Evolutionary conservation across 1,140 invertebrate genomes (phyloP).

Genomic region (Drosophila tropicalis): DNA sequence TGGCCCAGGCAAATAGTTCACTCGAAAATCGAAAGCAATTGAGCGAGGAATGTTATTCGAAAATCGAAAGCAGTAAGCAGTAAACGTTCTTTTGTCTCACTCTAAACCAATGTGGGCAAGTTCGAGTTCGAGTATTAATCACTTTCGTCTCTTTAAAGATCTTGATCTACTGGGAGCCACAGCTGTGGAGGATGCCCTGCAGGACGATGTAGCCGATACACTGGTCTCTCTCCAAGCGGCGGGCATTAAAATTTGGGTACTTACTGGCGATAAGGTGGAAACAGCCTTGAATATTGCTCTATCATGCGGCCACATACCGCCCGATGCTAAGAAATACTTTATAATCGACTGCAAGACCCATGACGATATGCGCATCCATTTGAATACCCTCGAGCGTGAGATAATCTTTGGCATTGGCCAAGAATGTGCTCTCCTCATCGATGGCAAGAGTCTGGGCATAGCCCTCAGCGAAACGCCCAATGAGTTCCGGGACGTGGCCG

Average conservation of each 20-base stretch:
- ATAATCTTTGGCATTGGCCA: constrained; percentile 40
- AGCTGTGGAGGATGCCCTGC: constrained; percentile 92
- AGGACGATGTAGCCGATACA: constrained; percentile 91
- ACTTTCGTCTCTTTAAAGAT: constrained; percentile 51
- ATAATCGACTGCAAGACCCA: constrained; percentile 84
- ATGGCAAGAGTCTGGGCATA: constrained; percentile 86
- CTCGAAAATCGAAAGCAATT: constrained; percentile 75
- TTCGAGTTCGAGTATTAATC: too few relatives aligned
- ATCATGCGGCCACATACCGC: constrained; percentile 89
- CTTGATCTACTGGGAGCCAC: constrained; percentile 90
- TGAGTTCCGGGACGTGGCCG: constrained; percentile 85
- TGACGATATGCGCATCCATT: constrained; percentile 58
- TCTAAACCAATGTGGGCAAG: not conserved
- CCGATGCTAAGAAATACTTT: constrained; percentile 85
- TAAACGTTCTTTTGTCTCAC: not conserved
- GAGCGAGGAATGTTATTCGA: constrained; percentile 71
- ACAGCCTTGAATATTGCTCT: constrained; percentile 90
- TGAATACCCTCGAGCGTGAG: constrained; percentile 62
- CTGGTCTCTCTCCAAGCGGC: constrained; percentile 88
- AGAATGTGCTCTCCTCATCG: constrained; percentile 86
- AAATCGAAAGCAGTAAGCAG: constrained; percentile 74
- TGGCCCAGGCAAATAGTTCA: constrained; percentile 74
- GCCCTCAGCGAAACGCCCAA: constrained; percentile 84
- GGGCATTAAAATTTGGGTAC: constrained; percentile 90
- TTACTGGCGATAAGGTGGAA: constrained; percentile 92